Conservation (phyloP, 2,797 vertebrate species). For the Eleutherodactylus coqui region DNA sequence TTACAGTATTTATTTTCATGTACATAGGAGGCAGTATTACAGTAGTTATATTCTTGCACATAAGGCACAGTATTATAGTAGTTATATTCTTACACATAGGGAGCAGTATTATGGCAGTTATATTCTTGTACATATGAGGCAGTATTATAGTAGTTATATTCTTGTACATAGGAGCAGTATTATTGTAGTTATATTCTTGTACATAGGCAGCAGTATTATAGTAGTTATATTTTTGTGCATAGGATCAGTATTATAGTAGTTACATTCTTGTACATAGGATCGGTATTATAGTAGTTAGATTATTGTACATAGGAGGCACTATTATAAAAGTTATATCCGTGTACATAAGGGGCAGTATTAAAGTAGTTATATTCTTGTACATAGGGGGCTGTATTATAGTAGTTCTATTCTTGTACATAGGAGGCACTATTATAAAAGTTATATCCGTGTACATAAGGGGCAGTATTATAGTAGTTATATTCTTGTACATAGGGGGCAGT, state of each 20-base stretch:
- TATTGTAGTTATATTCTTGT: background rate
- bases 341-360: slow-evolving; percentile 1
- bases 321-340: slow-evolving; percentile 8
- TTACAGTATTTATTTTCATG: background rate
- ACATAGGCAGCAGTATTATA: background rate
- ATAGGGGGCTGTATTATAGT: background rate
- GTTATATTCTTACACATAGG: slow-evolving; percentile 14
- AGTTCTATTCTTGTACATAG: background rate
- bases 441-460: slow-evolving; percentile 2
- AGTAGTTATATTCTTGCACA: background rate
- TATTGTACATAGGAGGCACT: background rate
- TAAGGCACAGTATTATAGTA: slow-evolving; percentile 3
- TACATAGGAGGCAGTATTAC: background rate
- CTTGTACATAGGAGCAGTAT: slow-evolving; percentile 1
- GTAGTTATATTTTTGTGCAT: background rate
- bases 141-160: slow-evolving; percentile 16
- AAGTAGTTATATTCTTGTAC: slow-evolving; percentile 24
- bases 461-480: slow-evolving; percentile 18
- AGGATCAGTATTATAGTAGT: background rate
- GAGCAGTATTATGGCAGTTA: slow-evolving; percentile 6
- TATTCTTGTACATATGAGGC: background rate
- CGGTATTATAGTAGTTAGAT: slow-evolving; percentile 15
- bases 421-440: background rate
- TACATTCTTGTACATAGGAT: background rate
- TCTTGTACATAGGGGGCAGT: background rate